Evolutionary conservation across 2,888 invertebrate species (phyloP).

Genomic region (Anarsia innoxiella): DNA sequence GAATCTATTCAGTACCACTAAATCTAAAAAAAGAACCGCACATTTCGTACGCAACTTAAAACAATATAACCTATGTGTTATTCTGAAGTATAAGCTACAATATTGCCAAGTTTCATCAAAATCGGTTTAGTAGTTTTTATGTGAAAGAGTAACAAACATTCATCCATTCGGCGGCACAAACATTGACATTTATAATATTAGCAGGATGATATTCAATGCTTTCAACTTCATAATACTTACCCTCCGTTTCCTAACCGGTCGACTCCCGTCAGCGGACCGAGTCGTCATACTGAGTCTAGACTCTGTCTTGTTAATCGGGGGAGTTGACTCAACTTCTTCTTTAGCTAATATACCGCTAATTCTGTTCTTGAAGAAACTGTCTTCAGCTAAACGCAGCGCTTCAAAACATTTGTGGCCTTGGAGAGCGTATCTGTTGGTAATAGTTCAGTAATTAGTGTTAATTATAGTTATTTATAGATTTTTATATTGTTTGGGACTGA

Average conservation of each 20-base stretch:
- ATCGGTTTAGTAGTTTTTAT: neutral
- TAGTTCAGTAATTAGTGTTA: constrained; percentile 20
- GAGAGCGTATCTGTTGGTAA: constrained; percentile 28
- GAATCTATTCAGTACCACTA: no score
- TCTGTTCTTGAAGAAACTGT: constrained; percentile 42
- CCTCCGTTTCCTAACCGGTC: constrained; percentile 54
- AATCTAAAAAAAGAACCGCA: no score
- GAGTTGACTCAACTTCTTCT: constrained; percentile 30
- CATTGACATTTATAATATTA: neutral
- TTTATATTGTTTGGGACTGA: neutral
- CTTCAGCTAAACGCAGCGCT: constrained; percentile 45
- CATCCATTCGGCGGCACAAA: neutral
- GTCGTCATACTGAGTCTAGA: constrained; percentile 59
- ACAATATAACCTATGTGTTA: no score
- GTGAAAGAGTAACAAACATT: neutral
- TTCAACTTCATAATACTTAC: constrained; percentile 27
- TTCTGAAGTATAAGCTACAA: no score
- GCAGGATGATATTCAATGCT: neutral
- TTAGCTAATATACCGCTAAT: constrained; percentile 40
- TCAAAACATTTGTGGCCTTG: constrained; percentile 60
- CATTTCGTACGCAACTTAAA: no score
- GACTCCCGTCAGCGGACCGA: constrained; percentile 57
- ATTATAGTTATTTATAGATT: neutral
- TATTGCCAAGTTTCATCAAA: no score
- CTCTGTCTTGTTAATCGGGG: constrained; percentile 26